Evolutionary conservation across 2,113 vertebrate genomes (phyloP).

Genomic region (Guaruba guarouba): DNA sequence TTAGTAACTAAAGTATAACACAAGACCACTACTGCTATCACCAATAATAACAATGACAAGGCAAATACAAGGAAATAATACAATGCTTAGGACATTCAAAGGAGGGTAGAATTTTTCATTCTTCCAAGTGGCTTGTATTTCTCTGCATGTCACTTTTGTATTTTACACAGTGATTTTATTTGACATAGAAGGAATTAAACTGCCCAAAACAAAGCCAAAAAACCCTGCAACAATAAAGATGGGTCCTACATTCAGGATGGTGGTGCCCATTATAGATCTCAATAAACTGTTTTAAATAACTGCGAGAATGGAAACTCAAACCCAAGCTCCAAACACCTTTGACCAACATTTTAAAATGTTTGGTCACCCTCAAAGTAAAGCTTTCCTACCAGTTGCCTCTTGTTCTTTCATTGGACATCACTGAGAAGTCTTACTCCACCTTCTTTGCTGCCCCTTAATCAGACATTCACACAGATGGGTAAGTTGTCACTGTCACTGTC

Average conservation of each 20-base stretch:
- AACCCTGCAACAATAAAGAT: not conserved
- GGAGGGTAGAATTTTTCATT: not conserved
- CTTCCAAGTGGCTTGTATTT: not conserved
- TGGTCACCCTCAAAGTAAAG: not conserved
- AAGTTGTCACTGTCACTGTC: not conserved
- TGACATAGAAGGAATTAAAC: not conserved
- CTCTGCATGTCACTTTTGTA: not conserved
- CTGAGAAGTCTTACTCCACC: not conserved
- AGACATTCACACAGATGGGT: not conserved
- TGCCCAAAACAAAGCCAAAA: not conserved
- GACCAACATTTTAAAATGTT: accelerated
- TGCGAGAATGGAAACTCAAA: not conserved
- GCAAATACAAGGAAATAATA: too few species aligned
- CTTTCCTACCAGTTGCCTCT: not conserved
- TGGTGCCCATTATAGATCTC: not conserved
- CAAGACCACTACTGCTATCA: too few species aligned
- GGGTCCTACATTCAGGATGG: not conserved
- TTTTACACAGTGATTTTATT: not conserved
- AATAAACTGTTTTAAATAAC: not conserved
- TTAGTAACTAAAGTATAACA: too few species aligned
- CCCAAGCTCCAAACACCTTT: not conserved
- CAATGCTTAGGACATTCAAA: not conserved
- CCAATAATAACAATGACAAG: too few species aligned
- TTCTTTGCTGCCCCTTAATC: not conserved
- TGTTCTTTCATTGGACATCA: not conserved